Conservation (phyloP, 2,797 vertebrate species). For the Pangasius larnaudii region DNA sequence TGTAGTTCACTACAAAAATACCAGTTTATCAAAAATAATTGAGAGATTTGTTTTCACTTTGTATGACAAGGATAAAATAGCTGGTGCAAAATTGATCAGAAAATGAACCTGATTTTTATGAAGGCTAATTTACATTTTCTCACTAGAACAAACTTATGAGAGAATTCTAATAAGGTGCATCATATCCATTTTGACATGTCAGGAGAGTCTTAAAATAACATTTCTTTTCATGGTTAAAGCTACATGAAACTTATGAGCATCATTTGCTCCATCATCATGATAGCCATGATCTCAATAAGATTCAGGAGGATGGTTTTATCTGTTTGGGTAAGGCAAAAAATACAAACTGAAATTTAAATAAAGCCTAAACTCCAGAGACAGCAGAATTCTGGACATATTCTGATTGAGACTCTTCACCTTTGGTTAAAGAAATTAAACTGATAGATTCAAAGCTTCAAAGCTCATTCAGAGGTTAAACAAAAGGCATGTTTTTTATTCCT, state of each 20-base stretch:
- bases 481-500: not conserved
- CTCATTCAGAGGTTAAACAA: slow-evolving; percentile 13
- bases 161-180: slow-evolving; percentile 1
- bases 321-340: not conserved
- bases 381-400: not conserved
- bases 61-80: slow-evolving; percentile 32
- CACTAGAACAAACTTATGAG: slow-evolving; percentile 16
- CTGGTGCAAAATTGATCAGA: slow-evolving; percentile 18
- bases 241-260: not conserved
- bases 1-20: slow-evolving; percentile 55
- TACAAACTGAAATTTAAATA: not conserved
- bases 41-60: slow-evolving; percentile 18
- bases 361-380: not conserved
- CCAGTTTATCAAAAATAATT: slow-evolving; percentile 36
- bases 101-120: not conserved
- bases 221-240: slow-evolving; percentile 3
- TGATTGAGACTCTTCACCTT: not conserved
- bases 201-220: not conserved
- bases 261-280: not conserved
- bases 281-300: not conserved
- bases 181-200: not conserved
- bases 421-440: slow-evolving; percentile 8
- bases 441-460: slow-evolving; percentile 18
- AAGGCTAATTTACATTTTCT: slow-evolving; percentile 31
- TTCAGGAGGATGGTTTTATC: not conserved